These are phyloP conservation scores for Himalopsyche tibetana DNA, from an alignment of 2,888 invertebrate species.

Conservation along the genomic window DNA sequence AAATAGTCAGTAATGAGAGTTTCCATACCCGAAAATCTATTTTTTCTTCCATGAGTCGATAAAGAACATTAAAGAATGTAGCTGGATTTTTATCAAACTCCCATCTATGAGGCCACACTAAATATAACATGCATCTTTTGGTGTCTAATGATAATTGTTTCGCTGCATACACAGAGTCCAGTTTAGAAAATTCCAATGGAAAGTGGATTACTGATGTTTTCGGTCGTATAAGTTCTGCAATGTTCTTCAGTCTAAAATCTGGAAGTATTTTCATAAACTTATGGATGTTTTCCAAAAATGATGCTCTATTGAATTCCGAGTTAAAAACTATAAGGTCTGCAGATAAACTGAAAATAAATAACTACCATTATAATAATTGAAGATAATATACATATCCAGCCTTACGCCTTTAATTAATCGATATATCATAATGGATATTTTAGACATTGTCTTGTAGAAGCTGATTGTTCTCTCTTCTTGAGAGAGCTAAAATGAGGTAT, in stretches of 20 bases:
- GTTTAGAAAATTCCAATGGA: slow-evolving; percentile 74
- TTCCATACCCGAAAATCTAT: slow-evolving; percentile 75
- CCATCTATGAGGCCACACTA: slow-evolving; percentile 88
- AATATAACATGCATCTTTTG: slow-evolving; percentile 71
- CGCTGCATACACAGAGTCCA: slow-evolving; percentile 50
- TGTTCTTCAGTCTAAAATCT: slow-evolving; percentile 78
- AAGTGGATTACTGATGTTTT: slow-evolving; percentile 82
- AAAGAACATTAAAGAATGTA: slow-evolving; percentile 77
- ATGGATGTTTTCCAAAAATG: slow-evolving; percentile 80
- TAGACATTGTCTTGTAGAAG: too few species aligned
- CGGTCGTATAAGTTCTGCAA: slow-evolving; percentile 75
- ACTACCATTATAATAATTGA: slow-evolving; percentile 43
- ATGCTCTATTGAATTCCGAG: slow-evolving; percentile 82
- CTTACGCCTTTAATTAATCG: too few species aligned
- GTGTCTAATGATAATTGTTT: slow-evolving; percentile 40
- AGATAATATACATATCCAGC: too few species aligned
- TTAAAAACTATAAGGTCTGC: slow-evolving; percentile 84
- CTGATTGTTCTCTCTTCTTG: too few species aligned
- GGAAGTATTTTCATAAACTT: slow-evolving; percentile 81
- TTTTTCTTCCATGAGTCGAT: slow-evolving; percentile 74
- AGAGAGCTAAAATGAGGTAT: too few species aligned
- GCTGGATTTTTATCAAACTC: slow-evolving; percentile 87
- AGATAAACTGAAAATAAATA: slow-evolving; percentile 75
- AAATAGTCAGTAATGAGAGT: too few species aligned
- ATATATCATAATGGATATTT: too few species aligned